Evolutionary conservation across 2,113 vertebrate species (phyloP).

Genomic region (Hiodon alosoides): DNA sequence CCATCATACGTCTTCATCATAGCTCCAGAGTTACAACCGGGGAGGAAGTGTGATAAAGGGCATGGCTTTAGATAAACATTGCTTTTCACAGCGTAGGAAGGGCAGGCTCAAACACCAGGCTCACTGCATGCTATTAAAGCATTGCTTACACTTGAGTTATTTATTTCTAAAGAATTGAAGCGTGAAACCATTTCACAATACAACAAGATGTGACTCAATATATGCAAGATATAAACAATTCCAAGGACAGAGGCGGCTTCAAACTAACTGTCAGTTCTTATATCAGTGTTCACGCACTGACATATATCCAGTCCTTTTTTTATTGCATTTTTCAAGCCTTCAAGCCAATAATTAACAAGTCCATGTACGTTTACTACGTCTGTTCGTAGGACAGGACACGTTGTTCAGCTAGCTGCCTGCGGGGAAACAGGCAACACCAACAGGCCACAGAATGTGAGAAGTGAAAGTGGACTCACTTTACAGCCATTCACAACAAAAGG

Average conservation of each 20-base stretch:
- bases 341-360: slow-evolving; percentile 37
- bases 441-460: slow-evolving; percentile 16
- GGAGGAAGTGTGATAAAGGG: no score
- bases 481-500: no score
- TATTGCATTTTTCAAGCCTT: slow-evolving; percentile 14
- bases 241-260: background rate
- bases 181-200: no score
- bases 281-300: slow-evolving; percentile 21
- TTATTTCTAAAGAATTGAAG: no score
- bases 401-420: slow-evolving; percentile 36
- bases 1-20: no score
- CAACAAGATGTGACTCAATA: no score
- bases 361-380: slow-evolving; percentile 23
- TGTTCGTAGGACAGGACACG: slow-evolving; percentile 28
- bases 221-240: background rate
- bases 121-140: background rate
- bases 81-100: background rate
- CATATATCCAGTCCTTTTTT: slow-evolving; percentile 32
- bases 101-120: background rate
- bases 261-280: background rate
- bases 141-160: no score
- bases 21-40: no score
- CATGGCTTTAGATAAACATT: no score
- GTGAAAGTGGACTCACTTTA: no score
- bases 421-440: slow-evolving; percentile 18